Evolutionary conservation across 1,140 invertebrate genomes (phyloP).

Genomic region (Bombus affinis): DNA sequence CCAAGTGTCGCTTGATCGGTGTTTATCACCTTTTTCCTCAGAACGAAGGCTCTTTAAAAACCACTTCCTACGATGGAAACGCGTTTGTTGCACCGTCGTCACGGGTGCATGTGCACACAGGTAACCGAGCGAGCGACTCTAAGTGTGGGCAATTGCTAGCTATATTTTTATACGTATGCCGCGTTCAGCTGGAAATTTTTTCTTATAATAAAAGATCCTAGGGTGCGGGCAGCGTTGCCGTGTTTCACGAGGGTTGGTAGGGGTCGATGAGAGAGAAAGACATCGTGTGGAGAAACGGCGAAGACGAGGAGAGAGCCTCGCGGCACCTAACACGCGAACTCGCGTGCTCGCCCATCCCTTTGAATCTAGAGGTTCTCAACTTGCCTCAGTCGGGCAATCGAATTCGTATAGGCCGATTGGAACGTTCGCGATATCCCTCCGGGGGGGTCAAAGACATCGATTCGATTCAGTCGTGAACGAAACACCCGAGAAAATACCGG

Average conservation of each 20-base stretch:
- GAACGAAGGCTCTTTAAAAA: conserved; percentile 47
- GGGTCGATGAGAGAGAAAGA: conserved; percentile 43
- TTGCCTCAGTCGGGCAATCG: not conserved
- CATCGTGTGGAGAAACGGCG: conserved; percentile 1
- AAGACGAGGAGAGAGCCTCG: conserved; percentile 50
- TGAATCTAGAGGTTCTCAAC: conserved; percentile 76
- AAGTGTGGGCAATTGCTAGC: conserved; percentile 40
- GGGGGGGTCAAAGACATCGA: conserved; percentile 38
- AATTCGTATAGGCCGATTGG: conserved; percentile 6
- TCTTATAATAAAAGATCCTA: conserved; percentile 74
- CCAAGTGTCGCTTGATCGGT: conserved; percentile 34
- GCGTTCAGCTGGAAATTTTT: conserved; percentile 69
- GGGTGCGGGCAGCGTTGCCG: conserved; percentile 46
- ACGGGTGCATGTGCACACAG: conserved; percentile 63
- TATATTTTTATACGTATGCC: conserved; percentile 64
- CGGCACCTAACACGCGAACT: conserved; percentile 77
- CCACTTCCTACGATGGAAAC: not conserved
- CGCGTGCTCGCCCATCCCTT: conserved; percentile 79
- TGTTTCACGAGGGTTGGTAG: conserved; percentile 54
- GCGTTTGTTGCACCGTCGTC: conserved; percentile 58
- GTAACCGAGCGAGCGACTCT: conserved; percentile 33
- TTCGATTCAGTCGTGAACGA: not conserved
- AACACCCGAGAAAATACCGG: not conserved
- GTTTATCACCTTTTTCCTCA: conserved; percentile 46
- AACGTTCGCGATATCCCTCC: not conserved